A percentile compares a stretch with the other conserved stretches of the same genome.
Evolutionary conservation across 2,113 vertebrate genomes (phyloP).

Genomic region (Campylomormyrus numenius): DNA sequence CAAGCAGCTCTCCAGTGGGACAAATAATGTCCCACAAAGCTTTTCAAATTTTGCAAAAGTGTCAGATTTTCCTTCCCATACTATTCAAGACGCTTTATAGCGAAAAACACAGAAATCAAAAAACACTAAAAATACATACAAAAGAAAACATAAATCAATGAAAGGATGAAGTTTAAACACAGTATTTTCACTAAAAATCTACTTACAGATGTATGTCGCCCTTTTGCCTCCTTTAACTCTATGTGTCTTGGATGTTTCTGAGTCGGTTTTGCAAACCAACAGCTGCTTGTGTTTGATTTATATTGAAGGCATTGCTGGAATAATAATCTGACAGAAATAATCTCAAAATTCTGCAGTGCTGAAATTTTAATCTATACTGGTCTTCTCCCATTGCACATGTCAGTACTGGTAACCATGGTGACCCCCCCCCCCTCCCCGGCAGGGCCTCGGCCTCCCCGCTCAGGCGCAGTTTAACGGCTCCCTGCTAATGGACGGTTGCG

Average conservation of each 20-base stretch:
- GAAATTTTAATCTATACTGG: neutral
- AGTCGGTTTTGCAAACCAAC: neutral
- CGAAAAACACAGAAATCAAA: neutral
- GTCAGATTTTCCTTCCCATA: neutral
- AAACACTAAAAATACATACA: neutral
- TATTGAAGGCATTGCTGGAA: neutral
- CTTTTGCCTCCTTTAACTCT: neutral
- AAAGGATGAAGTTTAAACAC: neutral
- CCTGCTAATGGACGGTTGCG: constrained; percentile 43
- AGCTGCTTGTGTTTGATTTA: neutral
- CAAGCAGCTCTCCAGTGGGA: neutral
- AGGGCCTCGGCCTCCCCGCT: constrained; percentile 40
- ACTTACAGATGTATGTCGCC: neutral
- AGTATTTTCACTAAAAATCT: neutral
- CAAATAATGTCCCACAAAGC: neutral
- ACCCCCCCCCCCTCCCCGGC: neutral
- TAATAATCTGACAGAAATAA: neutral
- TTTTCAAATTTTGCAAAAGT: neutral
- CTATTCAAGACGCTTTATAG: neutral
- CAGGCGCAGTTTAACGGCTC: constrained; percentile 57
- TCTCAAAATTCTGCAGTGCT: neutral
- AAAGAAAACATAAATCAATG: neutral
- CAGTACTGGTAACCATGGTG: neutral
- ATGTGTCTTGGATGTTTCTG: neutral
- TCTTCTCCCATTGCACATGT: neutral